Percentiles rank a stretch among this genome's conserved stretches.
These are phyloP conservation scores for Tetranychus piercei DNA, from an alignment of 2,888 invertebrate species.

Conservation along the genomic window DNA sequence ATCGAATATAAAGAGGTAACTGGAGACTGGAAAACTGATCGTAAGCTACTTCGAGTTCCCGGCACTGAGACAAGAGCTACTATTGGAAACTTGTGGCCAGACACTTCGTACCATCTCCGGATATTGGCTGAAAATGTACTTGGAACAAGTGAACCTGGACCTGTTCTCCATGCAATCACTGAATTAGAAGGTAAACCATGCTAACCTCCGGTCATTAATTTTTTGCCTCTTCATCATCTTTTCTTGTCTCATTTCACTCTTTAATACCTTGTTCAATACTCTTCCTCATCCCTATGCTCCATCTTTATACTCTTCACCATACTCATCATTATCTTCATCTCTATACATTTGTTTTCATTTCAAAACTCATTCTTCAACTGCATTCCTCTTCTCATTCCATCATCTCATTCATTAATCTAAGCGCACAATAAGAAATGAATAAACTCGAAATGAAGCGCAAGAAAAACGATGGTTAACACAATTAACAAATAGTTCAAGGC, in stretches of 20 bases:
- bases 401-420: no score
- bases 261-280: no score
- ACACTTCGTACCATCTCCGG: constrained; percentile 43
- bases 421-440: no score
- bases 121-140: constrained; percentile 45
- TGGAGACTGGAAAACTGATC: constrained; percentile 9
- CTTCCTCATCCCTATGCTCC: no score
- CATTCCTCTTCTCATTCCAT: no score
- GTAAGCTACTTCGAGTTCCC: constrained; percentile 35
- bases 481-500: no score
- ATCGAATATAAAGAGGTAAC: constrained; percentile 21
- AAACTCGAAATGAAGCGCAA: no score
- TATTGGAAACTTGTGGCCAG: constrained; percentile 41
- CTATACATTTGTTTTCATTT: no score
- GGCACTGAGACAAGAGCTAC: constrained; percentile 40
- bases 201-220: background rate
- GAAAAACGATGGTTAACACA: no score
- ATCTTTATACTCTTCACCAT: no score
- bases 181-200: constrained; percentile 30
- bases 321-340: no score
- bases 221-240: background rate
- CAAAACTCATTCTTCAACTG: no score
- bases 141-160: constrained; percentile 43
- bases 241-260: background rate
- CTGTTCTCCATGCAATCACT: constrained; percentile 29